These are phyloP conservation scores for Zaprionus capensis DNA, from an alignment of 1,140 invertebrate genomes.

Conservation along the genomic window DNA sequence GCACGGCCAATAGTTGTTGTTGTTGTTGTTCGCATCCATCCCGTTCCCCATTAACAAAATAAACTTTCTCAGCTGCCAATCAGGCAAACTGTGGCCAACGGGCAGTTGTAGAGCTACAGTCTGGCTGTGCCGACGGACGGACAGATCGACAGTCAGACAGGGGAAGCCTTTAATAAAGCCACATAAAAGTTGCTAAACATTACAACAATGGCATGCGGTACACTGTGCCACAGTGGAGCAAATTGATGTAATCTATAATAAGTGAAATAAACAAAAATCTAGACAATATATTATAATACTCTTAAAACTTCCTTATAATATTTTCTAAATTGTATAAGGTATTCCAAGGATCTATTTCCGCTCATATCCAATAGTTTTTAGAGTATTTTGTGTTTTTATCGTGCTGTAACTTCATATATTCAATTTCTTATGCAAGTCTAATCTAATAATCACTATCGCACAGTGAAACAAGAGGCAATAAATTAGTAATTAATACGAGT, in stretches of 20 bases:
- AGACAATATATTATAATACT: neutral
- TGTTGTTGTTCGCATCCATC: neutral
- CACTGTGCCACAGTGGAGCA: slow-evolving; percentile 30
- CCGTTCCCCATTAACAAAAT: slow-evolving; percentile 62
- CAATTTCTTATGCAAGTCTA: no score
- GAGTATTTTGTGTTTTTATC: no score
- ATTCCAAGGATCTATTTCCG: no score
- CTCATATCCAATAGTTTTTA: no score
- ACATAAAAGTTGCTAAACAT: slow-evolving; percentile 70
- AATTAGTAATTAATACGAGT: neutral
- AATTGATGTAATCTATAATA: neutral
- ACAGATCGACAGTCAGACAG: slow-evolving; percentile 6
- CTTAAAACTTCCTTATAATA: no score
- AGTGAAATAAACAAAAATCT: neutral
- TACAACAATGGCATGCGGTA: slow-evolving; percentile 46
- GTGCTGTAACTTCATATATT: no score
- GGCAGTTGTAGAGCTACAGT: slow-evolving; percentile 11
- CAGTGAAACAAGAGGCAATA: neutral
- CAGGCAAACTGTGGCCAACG: slow-evolving; percentile 38
- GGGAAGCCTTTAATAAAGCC: slow-evolving; percentile 73
- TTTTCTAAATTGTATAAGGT: no score
- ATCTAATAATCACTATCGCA: neutral
- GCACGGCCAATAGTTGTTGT: slow-evolving; percentile 17
- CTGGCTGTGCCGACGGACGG: neutral
- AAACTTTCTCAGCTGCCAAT: slow-evolving; percentile 79